A percentile compares a stretch with the other conserved stretches of the same genome.
Conservation (phyloP, 2,888 invertebrate genomes). For the Sminthurides aquaticus region DNA sequence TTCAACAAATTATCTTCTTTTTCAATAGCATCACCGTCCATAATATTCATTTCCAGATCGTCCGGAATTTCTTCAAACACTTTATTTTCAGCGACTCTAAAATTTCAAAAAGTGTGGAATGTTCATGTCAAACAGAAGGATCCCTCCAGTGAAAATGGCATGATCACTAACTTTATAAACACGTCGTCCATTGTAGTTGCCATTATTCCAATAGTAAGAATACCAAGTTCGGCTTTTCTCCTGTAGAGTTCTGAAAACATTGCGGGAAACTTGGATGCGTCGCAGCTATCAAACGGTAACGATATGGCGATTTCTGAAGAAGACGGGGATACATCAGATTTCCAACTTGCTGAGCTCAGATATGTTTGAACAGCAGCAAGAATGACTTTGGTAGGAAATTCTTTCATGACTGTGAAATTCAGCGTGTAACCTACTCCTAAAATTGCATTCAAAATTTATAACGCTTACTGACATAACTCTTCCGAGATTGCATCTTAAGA, state of each 20-base stretch:
- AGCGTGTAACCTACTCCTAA: slow-evolving; percentile 59
- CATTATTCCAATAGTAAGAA: slow-evolving; percentile 72
- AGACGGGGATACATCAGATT: slow-evolving; percentile 43
- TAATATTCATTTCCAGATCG: too few relatives aligned
- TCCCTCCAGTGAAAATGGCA: too few relatives aligned
- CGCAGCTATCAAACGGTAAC: slow-evolving; percentile 48
- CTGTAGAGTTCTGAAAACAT: slow-evolving; percentile 63
- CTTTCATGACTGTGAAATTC: slow-evolving; percentile 46
- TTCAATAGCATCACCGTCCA: slow-evolving; percentile 36
- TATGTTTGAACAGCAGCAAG: slow-evolving; percentile 51
- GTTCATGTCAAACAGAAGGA: too few relatives aligned
- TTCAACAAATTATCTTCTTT: slow-evolving; percentile 20
- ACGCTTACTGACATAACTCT: not conserved
- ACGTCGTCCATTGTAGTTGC: slow-evolving; percentile 85
- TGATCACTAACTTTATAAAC: slow-evolving; percentile 65
- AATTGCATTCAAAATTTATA: not conserved
- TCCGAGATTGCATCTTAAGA: slow-evolving; percentile 43
- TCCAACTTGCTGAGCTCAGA: slow-evolving; percentile 59
- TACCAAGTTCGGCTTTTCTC: slow-evolving; percentile 54
- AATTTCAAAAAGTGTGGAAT: not conserved
- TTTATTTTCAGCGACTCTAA: too few relatives aligned
- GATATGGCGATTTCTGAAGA: slow-evolving; percentile 31
- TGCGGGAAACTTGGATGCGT: slow-evolving; percentile 56
- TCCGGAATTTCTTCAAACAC: too few relatives aligned
- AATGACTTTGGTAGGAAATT: slow-evolving; percentile 52